phyloP scores from a whole-genome alignment of 2,797 vertebrate genomes.

The Sternotherus odoratus region DNA sequence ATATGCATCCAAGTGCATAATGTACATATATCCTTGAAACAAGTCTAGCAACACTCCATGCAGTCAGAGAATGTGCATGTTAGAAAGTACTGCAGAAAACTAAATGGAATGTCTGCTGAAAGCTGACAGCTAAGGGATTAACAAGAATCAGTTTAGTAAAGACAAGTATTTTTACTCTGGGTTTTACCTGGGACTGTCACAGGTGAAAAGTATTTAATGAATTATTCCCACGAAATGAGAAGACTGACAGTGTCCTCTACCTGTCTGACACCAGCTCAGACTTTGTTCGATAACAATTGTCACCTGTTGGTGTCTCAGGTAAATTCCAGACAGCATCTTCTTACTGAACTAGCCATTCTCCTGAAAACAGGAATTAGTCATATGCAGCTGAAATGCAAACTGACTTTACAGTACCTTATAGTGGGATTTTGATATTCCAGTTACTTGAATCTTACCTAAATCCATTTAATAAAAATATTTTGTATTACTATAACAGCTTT shows the following conservation, averaged over 20 bases:
- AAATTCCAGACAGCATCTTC: constrained; percentile 35
- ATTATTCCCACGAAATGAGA: constrained; percentile 41
- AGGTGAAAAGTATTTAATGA: constrained; percentile 60
- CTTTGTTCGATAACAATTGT: constrained; percentile 34
- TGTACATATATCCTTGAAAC: neutral
- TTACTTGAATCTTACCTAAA: neutral
- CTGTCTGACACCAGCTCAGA: constrained; percentile 42
- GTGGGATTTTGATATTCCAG: neutral
- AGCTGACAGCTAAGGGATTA: constrained; percentile 73
- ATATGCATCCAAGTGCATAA: constrained; percentile 36
- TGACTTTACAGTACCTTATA: neutral
- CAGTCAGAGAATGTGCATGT: constrained; percentile 58
- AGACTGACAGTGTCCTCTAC: constrained; percentile 46
- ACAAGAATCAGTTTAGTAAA: constrained; percentile 17
- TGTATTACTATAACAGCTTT: neutral
- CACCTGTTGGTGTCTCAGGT: constrained; percentile 12
- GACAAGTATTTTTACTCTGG: constrained; percentile 16
- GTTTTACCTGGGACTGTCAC: constrained; percentile 65
- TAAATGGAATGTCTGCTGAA: constrained; percentile 63
- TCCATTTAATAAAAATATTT: neutral
- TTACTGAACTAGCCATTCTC: neutral
- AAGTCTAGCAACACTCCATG: constrained; percentile 31
- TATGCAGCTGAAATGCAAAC: constrained; percentile 51
- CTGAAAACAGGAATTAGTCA: neutral
- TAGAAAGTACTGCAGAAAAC: constrained; percentile 24